Evolutionary conservation across 2,888 invertebrate species (phyloP), one percentile per base, ranked within the genome.

Genomic region (Masnerella sp.): DNA sequence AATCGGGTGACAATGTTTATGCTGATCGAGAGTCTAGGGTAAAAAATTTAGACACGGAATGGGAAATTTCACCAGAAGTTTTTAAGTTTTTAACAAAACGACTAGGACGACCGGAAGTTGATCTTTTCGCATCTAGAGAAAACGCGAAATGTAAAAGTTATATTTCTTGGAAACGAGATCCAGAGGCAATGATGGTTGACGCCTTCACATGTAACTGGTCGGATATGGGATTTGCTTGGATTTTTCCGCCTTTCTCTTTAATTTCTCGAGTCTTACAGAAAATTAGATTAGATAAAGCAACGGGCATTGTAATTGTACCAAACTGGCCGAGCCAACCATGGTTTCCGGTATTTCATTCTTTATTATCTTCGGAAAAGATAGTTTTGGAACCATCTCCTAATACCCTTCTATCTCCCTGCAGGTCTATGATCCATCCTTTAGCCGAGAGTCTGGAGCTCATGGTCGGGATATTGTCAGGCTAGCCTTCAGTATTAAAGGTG

Each of bases 341-440:
- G n/a, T n/a, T n/a, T n/a, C n/a, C n/a, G 7, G 25, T 7, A 25
- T 25, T 25, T 25, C 25, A 25, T 25, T 25, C 25, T 5, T 25
- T 25, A 7, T 25, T 25, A 25, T 4, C 7, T 25, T 25, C 25
- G 17, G 28, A 54, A 1, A 32, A 14, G 0, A 51, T 51, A 12
- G 7, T 51, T 8, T 7, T 36, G 1, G 51, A 51, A 22, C 51
- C 51, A 1, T 22, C 34, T 12, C 36, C 1, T 36, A 47, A 62
- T 36, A 49, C 47, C 8, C 14, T 25, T 7, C 28, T 14, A 7
- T 75, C 70, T 20, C 52, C 74, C 51, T 71, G 67, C 54, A 68
- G 75, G 18, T 14, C 56, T n/a, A 20, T 38, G 8, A 8, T 5
- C 2, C 73, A 61, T 58, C 67, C 62, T 2, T 25, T 65, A 14